Conservation (phyloP, 2,113 vertebrate species). For the Mus musculus region GRCm39 chrX:36042001-36042500, state of each 20-base stretch:
- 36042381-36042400: neutral
- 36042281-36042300: neutral
- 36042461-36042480: neutral
- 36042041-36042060: conserved; percentile 55
- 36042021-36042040: conserved; percentile 62
- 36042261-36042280: neutral
- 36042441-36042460: neutral
- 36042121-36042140: neutral
- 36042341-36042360: neutral
- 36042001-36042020: conserved; percentile 65
- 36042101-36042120: conserved; percentile 37
- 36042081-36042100: neutral
- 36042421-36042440: conserved; percentile 34
- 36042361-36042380: neutral
- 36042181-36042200: neutral
- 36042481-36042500: conserved; percentile 69
- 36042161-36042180: neutral
- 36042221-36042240: conserved; percentile 33
- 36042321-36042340: neutral
- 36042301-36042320: neutral
- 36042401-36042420: neutral
- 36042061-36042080: conserved; percentile 60
- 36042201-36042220: conserved; percentile 52
- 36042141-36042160: neutral
- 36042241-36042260: neutral